Conservation (phyloP, 2,888 invertebrate species). For the Timema podura region DNA sequence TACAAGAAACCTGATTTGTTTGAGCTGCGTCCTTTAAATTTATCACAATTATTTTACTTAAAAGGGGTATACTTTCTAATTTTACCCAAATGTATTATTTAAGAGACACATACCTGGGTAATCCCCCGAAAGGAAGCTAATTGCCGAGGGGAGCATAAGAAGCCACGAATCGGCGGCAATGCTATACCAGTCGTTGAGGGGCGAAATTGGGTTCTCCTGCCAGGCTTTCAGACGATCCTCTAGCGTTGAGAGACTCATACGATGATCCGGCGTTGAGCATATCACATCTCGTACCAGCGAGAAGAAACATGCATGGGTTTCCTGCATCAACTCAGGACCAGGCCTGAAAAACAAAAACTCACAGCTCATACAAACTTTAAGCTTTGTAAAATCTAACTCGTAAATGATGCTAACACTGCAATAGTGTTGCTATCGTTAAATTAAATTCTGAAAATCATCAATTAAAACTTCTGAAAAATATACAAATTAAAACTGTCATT, state of each 20-base stretch:
- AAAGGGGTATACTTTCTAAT: no score
- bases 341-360: conserved; percentile 32
- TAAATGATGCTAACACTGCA: no score
- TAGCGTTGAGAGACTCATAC: conserved; percentile 73
- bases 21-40: no score
- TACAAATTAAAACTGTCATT: no score
- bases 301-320: conserved; percentile 81
- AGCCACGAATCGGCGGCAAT: conserved; percentile 65
- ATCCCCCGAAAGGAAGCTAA: conserved; percentile 81
- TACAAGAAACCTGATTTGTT: no score
- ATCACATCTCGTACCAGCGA: conserved; percentile 84
- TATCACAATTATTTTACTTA: no score
- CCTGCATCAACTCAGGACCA: conserved; percentile 64
- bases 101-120: conserved; percentile 50
- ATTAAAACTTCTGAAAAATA: no score
- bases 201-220: conserved; percentile 75
- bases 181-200: conserved; percentile 73
- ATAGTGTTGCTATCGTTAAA: no score
- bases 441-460: no score
- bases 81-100: no score
- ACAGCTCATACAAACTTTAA: no score
- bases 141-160: conserved; percentile 67
- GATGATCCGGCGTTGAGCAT: conserved; percentile 77
- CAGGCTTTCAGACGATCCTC: conserved; percentile 68
- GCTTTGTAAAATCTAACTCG: no score